Percentiles rank a stretch among this genome's conserved stretches.
Evolutionary conservation across 2,113 vertebrate genomes (phyloP).

Genomic region (Halcyon malimbica): DNA sequence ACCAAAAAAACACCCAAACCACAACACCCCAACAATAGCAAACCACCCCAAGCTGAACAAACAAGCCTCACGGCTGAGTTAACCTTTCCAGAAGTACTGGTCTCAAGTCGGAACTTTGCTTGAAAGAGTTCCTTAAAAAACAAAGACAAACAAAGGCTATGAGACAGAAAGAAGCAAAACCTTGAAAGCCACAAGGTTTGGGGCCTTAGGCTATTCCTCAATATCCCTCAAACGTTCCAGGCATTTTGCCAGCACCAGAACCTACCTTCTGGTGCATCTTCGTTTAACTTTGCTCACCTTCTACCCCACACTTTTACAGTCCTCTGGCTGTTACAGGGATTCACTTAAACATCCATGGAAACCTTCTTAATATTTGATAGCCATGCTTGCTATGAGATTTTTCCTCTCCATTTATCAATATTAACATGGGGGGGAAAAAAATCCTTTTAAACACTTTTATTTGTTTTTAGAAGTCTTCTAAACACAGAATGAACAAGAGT

Average conservation of each 20-base stretch:
- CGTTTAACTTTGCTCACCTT: conserved; percentile 9
- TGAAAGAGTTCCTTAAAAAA: conserved; percentile 32
- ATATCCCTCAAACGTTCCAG: conserved; percentile 62
- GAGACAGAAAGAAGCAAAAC: conserved; percentile 38
- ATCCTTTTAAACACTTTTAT: fast-evolving
- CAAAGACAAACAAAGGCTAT: neutral
- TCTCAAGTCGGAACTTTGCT: neutral
- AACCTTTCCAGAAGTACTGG: conserved; percentile 4
- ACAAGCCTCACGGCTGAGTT: neutral
- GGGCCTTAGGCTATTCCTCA: conserved; percentile 63
- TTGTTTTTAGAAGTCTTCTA: neutral
- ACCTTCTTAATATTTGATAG: neutral
- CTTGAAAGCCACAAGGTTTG: conserved; percentile 58
- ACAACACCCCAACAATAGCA: neutral
- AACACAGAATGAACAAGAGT: neutral
- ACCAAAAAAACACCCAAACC: neutral
- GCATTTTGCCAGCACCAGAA: conserved; percentile 43
- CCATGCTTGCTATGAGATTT: neutral
- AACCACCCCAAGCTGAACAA: neutral
- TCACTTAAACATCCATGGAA: neutral
- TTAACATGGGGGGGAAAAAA: neutral
- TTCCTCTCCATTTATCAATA: neutral
- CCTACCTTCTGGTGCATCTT: conserved; percentile 41
- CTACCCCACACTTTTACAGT: neutral
- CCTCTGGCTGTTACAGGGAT: neutral